Evolutionary conservation across 2,888 invertebrate genomes (phyloP), one percentile per base, ranked within the genome.

Genomic region (Phytoseiulus persimilis): DNA sequence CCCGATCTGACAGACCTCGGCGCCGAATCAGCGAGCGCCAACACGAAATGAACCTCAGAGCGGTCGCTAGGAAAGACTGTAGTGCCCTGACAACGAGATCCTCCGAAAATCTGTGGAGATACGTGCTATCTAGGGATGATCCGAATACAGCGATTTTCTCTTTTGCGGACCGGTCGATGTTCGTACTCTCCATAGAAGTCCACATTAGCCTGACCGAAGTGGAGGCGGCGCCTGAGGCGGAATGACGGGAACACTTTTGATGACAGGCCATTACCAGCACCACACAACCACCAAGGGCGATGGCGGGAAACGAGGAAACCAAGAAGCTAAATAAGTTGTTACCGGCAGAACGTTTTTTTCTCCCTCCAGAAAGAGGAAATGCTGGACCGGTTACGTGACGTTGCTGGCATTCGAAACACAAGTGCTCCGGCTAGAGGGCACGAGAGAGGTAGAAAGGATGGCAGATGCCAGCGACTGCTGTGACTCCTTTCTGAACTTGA

Each of bases 201-300:
- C 65, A 18, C 65, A 65, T 65, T 65, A 65, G 65, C 65, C 65
- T 65, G 65, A 23, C 65, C 65, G 18, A 28, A 18, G 65, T 65
- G 65, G 65, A 28, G 28, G 65, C 65, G 28, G 65, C 65, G 65
- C 65, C 65, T 65, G 11, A 28, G 65, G 65, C 65, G 65, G 28
- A 65, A 65, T 65, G 65, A 65, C 65, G 65, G 28, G 65, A 14
- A 65, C 65, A 65, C 65, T 65, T 65, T 65, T 65, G 65, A 65
- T 65, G 65, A 65, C 65, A 65, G 65, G 65, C 65, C 65, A 65
- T 65, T 65, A 65, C 65, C 65, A 65, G 65, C 65, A 65, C 65
- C 65, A 65, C 65, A 65, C 65, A 65, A 65, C 65, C 65, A 65
- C 65, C 65, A 18, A 65, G 9, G 65, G 18, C 65, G 65, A 65